A percentile compares a stretch with the other conserved stretches of the same genome.
phyloP scores from a whole-genome alignment of 1,140 invertebrate species.

The Trichonephila inaurata region DNA sequence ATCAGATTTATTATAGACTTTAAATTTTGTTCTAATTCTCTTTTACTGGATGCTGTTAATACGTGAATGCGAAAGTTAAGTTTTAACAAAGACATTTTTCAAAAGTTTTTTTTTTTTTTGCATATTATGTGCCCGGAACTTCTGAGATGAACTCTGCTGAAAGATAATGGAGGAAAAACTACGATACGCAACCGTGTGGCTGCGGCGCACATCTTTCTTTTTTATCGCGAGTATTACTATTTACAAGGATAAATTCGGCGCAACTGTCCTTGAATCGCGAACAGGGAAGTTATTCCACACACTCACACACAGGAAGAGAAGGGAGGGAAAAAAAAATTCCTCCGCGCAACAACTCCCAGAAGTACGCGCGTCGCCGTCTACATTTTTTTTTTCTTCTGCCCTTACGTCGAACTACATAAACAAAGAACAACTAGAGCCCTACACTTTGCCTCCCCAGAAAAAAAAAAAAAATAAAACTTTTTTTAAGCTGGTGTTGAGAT shows the following conservation, averaged over 20 bases:
- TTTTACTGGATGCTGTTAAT: no score
- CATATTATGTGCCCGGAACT: neutral
- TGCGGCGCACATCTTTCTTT: neutral
- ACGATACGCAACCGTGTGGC: neutral
- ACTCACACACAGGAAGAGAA: conserved; percentile 14
- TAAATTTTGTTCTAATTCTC: no score
- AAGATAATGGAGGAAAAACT: neutral
- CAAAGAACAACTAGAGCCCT: no score
- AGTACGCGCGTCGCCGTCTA: neutral
- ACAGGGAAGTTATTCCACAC: conserved; percentile 55
- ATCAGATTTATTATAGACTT: no score
- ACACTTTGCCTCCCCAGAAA: neutral
- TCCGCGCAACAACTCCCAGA: neutral
- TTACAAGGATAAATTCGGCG: conserved; percentile 22
- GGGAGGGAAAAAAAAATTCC: neutral
- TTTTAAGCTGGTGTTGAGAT: no score
- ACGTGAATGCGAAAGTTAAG: no score
- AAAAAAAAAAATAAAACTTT: neutral
- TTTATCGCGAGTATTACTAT: conserved; percentile 26
- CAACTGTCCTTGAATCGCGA: conserved; percentile 55
- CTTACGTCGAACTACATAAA: neutral
- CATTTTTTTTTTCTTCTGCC: neutral
- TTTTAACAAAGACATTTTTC: no score
- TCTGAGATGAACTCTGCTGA: neutral
- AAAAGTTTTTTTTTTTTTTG: no score